phyloP scores from a whole-genome alignment of 2,113 vertebrate genomes.

The Rutilus rutilus region DNA sequence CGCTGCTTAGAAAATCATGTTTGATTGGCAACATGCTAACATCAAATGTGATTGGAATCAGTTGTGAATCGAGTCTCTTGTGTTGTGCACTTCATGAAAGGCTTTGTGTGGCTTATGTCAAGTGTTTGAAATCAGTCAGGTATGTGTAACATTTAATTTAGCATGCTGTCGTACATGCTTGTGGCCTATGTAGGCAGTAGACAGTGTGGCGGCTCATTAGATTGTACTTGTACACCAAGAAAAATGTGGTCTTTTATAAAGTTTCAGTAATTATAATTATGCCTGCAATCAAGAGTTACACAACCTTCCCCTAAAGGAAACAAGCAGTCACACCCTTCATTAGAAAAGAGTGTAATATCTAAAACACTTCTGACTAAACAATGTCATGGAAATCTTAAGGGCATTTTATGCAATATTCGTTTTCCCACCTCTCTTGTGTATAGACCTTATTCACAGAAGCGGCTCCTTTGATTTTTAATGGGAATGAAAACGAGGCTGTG shows the following conservation, averaged over 20 bases:
- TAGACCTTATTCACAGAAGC: no score
- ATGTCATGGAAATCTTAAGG: neutral
- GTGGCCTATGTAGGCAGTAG: neutral
- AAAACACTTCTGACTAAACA: slow-evolving; percentile 10
- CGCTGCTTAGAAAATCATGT: neutral
- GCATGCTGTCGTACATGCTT: neutral
- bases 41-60: neutral
- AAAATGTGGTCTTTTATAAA: neutral
- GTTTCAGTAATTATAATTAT: slow-evolving; percentile 13
- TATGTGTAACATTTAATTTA: slow-evolving; percentile 12
- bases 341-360: neutral
- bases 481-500: no score
- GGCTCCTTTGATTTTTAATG: no score
- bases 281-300: slow-evolving; percentile 19
- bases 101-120: neutral
- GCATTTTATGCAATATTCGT: neutral
- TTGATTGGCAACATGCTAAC: slow-evolving; percentile 15
- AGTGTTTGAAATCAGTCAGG: slow-evolving; percentile 9
- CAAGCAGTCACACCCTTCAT: neutral
- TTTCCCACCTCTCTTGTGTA: neutral
- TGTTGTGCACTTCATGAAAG: neutral
- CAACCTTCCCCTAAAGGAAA: neutral
- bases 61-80: neutral
- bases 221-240: neutral
- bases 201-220: slow-evolving; percentile 3